A percentile compares a stretch with the other conserved stretches of the same genome.
phyloP scores from a whole-genome alignment of 2,888 invertebrate species.

The Rhabditophanes sp. region DNA sequence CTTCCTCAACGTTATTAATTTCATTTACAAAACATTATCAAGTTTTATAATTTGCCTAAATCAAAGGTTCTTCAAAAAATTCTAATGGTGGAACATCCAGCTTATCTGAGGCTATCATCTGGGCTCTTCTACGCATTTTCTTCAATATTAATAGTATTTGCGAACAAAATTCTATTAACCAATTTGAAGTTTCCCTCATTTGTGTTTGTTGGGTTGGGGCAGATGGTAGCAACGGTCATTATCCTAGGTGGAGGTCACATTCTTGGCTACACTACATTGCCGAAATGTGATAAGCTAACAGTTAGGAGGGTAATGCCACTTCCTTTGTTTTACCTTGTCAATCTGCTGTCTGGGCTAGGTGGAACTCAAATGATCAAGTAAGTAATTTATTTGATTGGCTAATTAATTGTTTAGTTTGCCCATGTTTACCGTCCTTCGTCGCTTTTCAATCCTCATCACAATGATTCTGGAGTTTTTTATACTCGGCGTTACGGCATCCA shows the following conservation, averaged over 20 bases:
- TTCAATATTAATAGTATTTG: constrained; percentile 83
- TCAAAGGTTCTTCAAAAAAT: too few relatives aligned
- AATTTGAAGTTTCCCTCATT: constrained; percentile 83
- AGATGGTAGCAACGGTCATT: constrained; percentile 58
- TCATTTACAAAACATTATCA: too few relatives aligned
- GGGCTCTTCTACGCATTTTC: constrained; percentile 76
- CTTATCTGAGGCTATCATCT: too few relatives aligned
- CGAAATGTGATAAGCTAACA: too few relatives aligned
- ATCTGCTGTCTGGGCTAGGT: constrained; percentile 82
- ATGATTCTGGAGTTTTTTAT: constrained; percentile 78
- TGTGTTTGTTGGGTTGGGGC: constrained; percentile 71
- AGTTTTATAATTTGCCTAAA: too few relatives aligned
- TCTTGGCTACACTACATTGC: too few relatives aligned
- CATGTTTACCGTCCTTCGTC: constrained; percentile 82
- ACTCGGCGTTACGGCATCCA: constrained; percentile 50
- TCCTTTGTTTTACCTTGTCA: constrained; percentile 76
- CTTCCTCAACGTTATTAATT: too few relatives aligned
- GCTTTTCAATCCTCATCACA: constrained; percentile 90
- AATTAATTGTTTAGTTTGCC: constrained; percentile 56
- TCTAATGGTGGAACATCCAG: too few relatives aligned
- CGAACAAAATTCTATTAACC: constrained; percentile 85
- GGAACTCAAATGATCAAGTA: constrained; percentile 65
- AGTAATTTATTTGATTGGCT: neutral
- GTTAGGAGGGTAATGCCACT: too few relatives aligned
- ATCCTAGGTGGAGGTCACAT: too few relatives aligned